Conservation (phyloP, 1,140 invertebrate genomes). For the Drosophila aff. region DNA sequence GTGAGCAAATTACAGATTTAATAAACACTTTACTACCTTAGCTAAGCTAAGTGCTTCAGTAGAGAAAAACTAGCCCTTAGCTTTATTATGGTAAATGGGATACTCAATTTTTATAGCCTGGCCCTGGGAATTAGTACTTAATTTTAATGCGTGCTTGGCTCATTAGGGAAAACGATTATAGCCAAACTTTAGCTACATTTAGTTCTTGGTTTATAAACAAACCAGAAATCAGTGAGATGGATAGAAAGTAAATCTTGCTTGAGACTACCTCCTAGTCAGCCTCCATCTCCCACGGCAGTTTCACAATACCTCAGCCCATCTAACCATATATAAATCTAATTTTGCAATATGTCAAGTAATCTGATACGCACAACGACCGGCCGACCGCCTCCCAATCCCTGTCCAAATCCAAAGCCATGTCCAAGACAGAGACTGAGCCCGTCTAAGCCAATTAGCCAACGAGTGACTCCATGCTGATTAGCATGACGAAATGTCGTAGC, state of each 20-base stretch:
- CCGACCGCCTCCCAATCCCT: constrained; percentile 1
- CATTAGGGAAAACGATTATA: constrained; percentile 20
- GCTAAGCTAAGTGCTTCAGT: constrained; percentile 15
- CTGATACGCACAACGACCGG: constrained; percentile 31
- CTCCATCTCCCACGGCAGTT: neutral
- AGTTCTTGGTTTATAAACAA: constrained; percentile 12
- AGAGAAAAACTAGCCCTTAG: constrained; percentile 2
- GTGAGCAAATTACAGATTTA: constrained; percentile 2
- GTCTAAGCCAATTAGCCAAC: constrained; percentile 69
- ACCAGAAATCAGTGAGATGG: neutral
- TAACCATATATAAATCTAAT: constrained; percentile 44
- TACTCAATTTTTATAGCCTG: constrained; percentile 7
- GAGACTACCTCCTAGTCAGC: neutral
- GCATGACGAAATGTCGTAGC: constrained; percentile 79
- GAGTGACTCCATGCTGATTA: constrained; percentile 72
- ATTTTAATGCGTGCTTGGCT: constrained; percentile 34
- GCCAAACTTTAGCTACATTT: neutral
- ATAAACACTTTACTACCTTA: neutral
- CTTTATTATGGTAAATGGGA: neutral
- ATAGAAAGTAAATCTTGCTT: neutral
- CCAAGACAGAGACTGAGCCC: constrained; percentile 32
- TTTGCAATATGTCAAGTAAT: constrained; percentile 54
- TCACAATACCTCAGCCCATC: constrained; percentile 32
- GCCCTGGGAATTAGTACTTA: constrained; percentile 2
- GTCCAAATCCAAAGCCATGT: constrained; percentile 22